Evolutionary conservation across 2,888 invertebrate species (phyloP), one percentile per base, ranked within the genome.

Genomic region (Pediacus dermestoides): DNA sequence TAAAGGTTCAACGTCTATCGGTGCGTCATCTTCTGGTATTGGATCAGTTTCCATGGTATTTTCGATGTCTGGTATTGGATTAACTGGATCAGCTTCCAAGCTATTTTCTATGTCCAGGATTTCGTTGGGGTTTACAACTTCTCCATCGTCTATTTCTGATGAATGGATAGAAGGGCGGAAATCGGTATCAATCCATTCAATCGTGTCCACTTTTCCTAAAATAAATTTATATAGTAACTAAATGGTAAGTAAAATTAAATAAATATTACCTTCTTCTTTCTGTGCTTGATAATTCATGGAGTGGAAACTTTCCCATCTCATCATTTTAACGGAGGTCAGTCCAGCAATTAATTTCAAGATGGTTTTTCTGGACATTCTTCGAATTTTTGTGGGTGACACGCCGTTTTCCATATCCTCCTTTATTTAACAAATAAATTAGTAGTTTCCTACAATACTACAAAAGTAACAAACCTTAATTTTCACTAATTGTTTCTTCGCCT

Each of bases 251-350:
- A 13, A 3, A 13, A 2, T 22, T 11, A 6, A 22, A 34, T 23
- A 16, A 25, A 12, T 16, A 31, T 38, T 47, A 59, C 59, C 60
- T 52, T 61, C 61, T 14, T 49, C 58, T 36, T 33, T 16, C 45
- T 56, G 48, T 8, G 52, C 32, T 21, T 52, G 47, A 38, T 61
- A 61, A 42, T 57, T 56, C 30, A 44, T 27, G 0, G 51, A 46
- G 38, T 49, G 55, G 41, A 60, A 61, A 11, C 42, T 53, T 32
- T 61, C 59, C 45, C 53, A 60, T 33, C 48, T 50, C 18, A 18
- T 36, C 33, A 50, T 40, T 7, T 48, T 48, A n/a, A n/a, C n/a
- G n/a, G n/a, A n/a, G n/a, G n/a, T n/a, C n/a, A n/a, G n/a, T n/a
- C n/a, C n/a, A n/a, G n/a, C n/a, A n/a, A n/a, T n/a, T n/a, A n/a